Evolutionary conservation across 1,140 invertebrate species (phyloP), one percentile per base, ranked within the genome.

Genomic region (Platyura marginata): DNA sequence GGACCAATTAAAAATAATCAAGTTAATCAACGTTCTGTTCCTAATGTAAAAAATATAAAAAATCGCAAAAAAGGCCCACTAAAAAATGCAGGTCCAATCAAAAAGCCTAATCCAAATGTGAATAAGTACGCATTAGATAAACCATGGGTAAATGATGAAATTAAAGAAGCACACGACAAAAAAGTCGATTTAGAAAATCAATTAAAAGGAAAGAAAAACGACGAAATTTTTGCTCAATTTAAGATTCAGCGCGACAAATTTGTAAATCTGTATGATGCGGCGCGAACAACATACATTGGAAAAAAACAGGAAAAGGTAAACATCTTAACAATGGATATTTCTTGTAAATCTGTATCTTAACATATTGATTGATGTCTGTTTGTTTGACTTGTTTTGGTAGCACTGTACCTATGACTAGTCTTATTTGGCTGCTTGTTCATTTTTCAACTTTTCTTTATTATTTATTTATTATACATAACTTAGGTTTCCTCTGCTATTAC

Each of bases 231-330:
- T 36, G 58, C 58, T 21, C 51, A 61, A 42, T 61, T 59, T 39
- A 58, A 56, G 35, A 48, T 54, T 29, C 59, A 61, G 46, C 55
- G 58, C 5, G 58, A 61, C 41, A 58, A 57, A 43, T 61, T 61
- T 37, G 59, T 61, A 11, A 39, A 47, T 0, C 44, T 58, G 45
- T 61, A 61, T 38, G 58, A 61, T 41, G 35, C 41, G 23, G 59
- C 59, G 1, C 49, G 55, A 0, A 54, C 52, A 15, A 40, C 46
- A 20, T 57, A 57, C 45, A 48, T 59, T 3, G 59, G 56, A 18
- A 38, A 18, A n/a, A 38, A 18, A 18, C 25, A 29, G 13, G 13
- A 29, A 13, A 29, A 29, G 25, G 25, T 29, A 29, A 29, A 29
- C 25, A 29, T 29, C 13, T 29, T 6, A 29, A 29, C n/a, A n/a